Evolutionary conservation across 1,140 invertebrate genomes (phyloP), one percentile per base, ranked within the genome.

Genomic region (Pachypsylla venusta): DNA sequence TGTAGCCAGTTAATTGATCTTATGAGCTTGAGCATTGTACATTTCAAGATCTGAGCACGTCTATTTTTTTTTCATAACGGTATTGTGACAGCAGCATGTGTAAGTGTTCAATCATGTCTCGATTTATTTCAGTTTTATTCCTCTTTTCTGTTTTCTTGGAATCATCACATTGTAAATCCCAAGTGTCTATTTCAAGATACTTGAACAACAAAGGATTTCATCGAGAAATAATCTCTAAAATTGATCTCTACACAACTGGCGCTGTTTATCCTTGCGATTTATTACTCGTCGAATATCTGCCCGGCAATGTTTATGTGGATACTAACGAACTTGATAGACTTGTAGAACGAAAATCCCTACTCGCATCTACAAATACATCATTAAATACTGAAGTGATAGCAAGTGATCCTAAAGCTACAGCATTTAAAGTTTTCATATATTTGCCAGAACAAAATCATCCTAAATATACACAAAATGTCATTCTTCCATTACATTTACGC

Each of bases 401-500:
- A 5, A 10, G 22, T 19, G 16, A n/a, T 19, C n/a, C 16, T n/a
- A 48, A 48, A 48, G 42, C 42, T 19, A 48, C 16, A n/a, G n/a
- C 42, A 10, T 48, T 48, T 22, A 48, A 48, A 22, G 42, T 22
- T 19, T 48, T 10, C n/a, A 5, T 48, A 10, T 48, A 48, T n/a
- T 22, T 22, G n/a, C 5, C 4, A 10, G 42, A 5, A 48, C 42
- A 48, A 48, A 22, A 48, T 10, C n/a, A 22, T 19, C 42, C 42
- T 10, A 48, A 48, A 22, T 19, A 19, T 22, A 48, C 42, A 3
- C 42, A 22, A 7, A 48, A 22, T 48, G 42, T 48, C 16, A 22
- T 19, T 7, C 42, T 48, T 48, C 42, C 42, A 48, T 19, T 48
- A 19, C 42, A 48, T 48, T 48, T 48, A 48, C 42, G 42, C 22